Evolutionary conservation across 2,797 vertebrate genomes (phyloP).

Genomic region (Pangasius larnaudii): DNA sequence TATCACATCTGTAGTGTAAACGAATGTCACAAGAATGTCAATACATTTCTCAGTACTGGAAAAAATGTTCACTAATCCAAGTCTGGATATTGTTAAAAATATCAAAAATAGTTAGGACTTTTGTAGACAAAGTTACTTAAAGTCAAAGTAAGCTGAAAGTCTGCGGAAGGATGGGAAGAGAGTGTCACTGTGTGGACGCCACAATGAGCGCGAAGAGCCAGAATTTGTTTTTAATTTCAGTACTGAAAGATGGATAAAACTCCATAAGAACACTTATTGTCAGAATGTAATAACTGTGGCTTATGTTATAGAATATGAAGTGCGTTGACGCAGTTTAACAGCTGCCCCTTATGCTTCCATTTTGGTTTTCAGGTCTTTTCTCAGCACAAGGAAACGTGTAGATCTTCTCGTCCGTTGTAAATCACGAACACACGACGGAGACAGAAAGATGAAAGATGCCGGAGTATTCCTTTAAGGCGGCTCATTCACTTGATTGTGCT

Average conservation of each 20-base stretch:
- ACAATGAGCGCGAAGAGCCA: neutral
- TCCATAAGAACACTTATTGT: neutral
- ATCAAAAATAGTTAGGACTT: neutral
- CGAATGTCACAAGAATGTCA: neutral
- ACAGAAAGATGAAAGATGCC: neutral
- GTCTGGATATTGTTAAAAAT: no score
- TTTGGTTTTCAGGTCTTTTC: no score
- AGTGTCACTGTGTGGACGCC: neutral
- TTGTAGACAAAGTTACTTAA: neutral
- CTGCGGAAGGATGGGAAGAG: neutral
- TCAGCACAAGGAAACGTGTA: no score
- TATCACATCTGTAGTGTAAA: neutral
- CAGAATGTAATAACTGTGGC: no score
- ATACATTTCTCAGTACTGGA: neutral
- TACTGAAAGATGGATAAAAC: neutral
- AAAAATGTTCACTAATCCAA: neutral
- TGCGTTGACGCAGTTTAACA: neutral
- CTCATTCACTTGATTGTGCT: neutral
- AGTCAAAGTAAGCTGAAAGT: neutral
- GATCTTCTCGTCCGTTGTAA: no score
- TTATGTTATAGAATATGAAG: neutral
- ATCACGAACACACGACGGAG: neutral
- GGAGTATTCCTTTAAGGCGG: neutral
- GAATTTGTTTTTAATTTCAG: no score
- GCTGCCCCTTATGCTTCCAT: no score